A percentile compares a stretch with the other conserved stretches of the same genome.
phyloP scores from a whole-genome alignment of 1,140 invertebrate species.

The Drosophila sproati region DNA sequence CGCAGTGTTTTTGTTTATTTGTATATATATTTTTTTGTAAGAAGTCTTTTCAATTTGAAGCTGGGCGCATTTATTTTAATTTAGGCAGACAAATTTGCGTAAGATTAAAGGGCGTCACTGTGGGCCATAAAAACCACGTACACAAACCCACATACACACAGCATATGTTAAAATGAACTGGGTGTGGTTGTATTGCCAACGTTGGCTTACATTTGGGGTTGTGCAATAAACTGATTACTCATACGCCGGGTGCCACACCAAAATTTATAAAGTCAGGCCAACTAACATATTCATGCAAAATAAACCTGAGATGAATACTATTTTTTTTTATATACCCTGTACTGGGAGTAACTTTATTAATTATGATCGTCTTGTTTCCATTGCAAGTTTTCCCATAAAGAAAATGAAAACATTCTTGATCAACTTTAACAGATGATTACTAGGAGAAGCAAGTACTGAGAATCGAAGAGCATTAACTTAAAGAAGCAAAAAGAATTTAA shows the following conservation, averaged over 20 bases:
- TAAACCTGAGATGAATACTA: conserved; percentile 9
- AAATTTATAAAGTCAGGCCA: conserved; percentile 66
- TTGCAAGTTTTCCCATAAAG: too few relatives aligned
- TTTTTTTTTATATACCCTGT: conserved; percentile 18
- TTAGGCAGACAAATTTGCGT: conserved; percentile 68
- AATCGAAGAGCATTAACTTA: too few relatives aligned
- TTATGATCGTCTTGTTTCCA: not conserved
- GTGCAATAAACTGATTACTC: conserved; percentile 77
- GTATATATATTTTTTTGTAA: not conserved
- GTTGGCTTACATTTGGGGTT: conserved; percentile 50
- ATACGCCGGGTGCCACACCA: conserved; percentile 54
- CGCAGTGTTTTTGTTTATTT: conserved; percentile 24
- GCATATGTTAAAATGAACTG: not conserved
- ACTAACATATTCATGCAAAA: conserved; percentile 24
- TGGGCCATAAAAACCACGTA: conserved; percentile 47
- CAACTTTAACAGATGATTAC: too few relatives aligned
- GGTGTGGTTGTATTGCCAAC: conserved; percentile 8
- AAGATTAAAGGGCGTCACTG: conserved; percentile 54
- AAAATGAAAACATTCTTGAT: too few relatives aligned
- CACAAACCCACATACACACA: not conserved
- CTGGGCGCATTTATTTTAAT: conserved; percentile 67
- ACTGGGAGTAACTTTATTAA: not conserved
- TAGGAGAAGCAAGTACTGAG: too few relatives aligned
- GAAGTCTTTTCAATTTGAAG: conserved; percentile 38
- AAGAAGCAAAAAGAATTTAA: too few relatives aligned